A percentile compares a stretch with the other conserved stretches of the same genome.
phyloP scores from a whole-genome alignment of 2,888 invertebrate genomes.

The Caenorhabditis sp. region DNA sequence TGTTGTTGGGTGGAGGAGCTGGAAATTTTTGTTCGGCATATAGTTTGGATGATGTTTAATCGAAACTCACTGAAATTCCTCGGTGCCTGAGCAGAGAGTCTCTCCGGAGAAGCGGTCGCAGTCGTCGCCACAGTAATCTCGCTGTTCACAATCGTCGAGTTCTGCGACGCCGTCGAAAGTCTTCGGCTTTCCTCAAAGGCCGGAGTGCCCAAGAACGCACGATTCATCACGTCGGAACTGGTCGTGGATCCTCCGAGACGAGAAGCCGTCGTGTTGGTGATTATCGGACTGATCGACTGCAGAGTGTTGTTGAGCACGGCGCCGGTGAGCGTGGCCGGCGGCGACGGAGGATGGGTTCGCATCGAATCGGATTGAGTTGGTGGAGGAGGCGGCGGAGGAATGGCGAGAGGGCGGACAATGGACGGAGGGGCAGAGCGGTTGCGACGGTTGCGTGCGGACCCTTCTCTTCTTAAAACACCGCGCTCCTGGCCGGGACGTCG shows the following conservation, averaged over 20 bases:
- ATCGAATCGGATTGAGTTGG: slow-evolving; percentile 16
- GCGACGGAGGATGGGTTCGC: slow-evolving; percentile 42
- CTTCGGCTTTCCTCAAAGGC: slow-evolving; percentile 1
- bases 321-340: slow-evolving; percentile 5
- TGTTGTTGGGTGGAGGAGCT: too few relatives aligned
- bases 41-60: too few relatives aligned
- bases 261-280: background rate
- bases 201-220: slow-evolving; percentile 22
- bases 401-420: background rate
- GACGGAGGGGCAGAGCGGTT: slow-evolving; percentile 1
- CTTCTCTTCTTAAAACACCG: too few relatives aligned
- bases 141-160: slow-evolving; percentile 7
- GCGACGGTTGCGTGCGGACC: background rate
- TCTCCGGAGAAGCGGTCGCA: slow-evolving; percentile 20
- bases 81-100: too few relatives aligned
- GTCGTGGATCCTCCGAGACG: slow-evolving; percentile 4
- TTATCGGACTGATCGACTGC: slow-evolving; percentile 14
- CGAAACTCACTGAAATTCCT: too few relatives aligned
- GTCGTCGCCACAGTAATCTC: slow-evolving; percentile 7
- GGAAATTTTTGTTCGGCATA: too few relatives aligned
- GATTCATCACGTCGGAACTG: slow-evolving; percentile 7
- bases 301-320: slow-evolving; percentile 14
- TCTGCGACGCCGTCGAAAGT: slow-evolving; percentile 13
- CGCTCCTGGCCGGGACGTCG: slow-evolving; percentile 1
- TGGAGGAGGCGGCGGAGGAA: background rate